A percentile compares a stretch with the other conserved stretches of the same genome.
Conservation (phyloP, 1,140 invertebrate species). For the Metaphire vulgaris region DNA sequence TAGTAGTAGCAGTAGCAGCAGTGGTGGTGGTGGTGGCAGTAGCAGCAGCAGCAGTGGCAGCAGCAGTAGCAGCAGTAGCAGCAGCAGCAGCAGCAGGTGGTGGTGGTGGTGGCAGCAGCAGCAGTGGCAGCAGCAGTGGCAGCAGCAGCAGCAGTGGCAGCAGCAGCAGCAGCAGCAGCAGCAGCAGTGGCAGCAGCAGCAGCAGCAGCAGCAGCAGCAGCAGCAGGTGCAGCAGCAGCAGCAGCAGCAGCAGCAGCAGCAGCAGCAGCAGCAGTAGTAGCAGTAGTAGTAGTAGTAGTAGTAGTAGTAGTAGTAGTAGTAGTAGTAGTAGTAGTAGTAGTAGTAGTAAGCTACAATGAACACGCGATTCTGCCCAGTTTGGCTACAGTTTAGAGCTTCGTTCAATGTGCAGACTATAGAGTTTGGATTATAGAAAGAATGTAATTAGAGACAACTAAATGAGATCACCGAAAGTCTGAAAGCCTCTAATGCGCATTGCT, state of each 20-base stretch:
- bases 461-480: too few species aligned
- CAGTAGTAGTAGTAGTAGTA: slow-evolving; percentile 14
- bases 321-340: neutral
- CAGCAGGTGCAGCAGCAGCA: slow-evolving; percentile 13
- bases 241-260: slow-evolving; percentile 21
- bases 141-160: slow-evolving; percentile 9
- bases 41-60: slow-evolving; percentile 19
- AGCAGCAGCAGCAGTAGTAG: slow-evolving; percentile 19
- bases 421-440: too few species aligned
- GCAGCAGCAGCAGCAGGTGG: slow-evolving; percentile 21
- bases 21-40: too few species aligned
- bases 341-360: too few species aligned
- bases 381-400: too few species aligned
- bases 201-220: slow-evolving; percentile 13
- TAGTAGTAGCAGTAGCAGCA: too few species aligned
- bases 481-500: too few species aligned
- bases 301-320: slow-evolving; percentile 3
- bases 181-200: slow-evolving; percentile 15
- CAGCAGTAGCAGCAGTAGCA: slow-evolving; percentile 19
- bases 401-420: too few species aligned
- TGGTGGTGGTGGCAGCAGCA: slow-evolving; percentile 11
- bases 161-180: slow-evolving; percentile 18
- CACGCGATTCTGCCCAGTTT: too few species aligned
- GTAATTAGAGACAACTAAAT: too few species aligned
- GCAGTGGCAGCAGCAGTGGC: slow-evolving; percentile 7